Evolutionary conservation across 2,113 vertebrate species (phyloP).

Genomic region (Panthera leo): DNA sequence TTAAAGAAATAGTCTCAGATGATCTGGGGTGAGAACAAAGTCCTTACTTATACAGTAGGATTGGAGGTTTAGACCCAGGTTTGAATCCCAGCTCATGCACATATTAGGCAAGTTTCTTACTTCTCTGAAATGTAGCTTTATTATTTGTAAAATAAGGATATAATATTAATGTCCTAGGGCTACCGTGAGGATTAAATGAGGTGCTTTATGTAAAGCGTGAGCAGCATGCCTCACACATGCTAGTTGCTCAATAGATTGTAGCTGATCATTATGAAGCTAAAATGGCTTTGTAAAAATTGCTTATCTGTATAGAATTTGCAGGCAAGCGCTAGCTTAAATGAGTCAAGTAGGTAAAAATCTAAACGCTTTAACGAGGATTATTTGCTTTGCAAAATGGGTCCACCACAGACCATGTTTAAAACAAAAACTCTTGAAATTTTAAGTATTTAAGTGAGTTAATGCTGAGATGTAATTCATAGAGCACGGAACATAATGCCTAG

Average conservation of each 20-base stretch:
- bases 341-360: conserved; percentile 36
- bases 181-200: neutral
- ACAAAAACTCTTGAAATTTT: conserved; percentile 38
- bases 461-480: neutral
- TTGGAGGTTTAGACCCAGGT: neutral
- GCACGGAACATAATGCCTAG: neutral
- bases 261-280: neutral
- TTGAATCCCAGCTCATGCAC: neutral
- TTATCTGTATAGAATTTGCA: neutral
- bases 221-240: neutral
- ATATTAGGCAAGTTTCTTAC: neutral
- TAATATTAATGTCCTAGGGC: neutral
- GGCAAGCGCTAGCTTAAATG: neutral
- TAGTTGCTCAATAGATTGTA: neutral
- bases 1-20: neutral
- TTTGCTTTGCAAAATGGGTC: conserved; percentile 33
- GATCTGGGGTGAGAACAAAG: neutral
- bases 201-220: neutral
- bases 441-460: conserved; percentile 32
- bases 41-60: neutral
- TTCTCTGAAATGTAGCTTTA: conserved; percentile 46
- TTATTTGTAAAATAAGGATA: neutral
- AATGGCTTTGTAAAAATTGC: conserved; percentile 9
- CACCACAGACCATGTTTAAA: neutral
- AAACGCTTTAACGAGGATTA: neutral